Conservation (phyloP, 2,797 vertebrate species). For the Parauchenoglanis ngamensis region DNA sequence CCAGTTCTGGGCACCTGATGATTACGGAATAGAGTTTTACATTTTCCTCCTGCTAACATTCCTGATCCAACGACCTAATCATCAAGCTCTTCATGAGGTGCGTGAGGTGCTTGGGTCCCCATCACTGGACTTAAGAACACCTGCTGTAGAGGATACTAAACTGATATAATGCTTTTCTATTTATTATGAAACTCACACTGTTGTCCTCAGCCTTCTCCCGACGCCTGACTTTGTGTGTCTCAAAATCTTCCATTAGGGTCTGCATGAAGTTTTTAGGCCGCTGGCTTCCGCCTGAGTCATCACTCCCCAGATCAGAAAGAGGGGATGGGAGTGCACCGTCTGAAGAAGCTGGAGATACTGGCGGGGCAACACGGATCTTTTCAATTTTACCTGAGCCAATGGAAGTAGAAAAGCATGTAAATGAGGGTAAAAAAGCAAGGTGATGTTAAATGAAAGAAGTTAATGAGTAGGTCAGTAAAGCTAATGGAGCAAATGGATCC, state of each 20-base stretch:
- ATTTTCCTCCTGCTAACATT: not conserved
- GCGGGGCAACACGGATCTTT: conserved; percentile 83
- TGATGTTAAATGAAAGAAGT: conserved; percentile 21
- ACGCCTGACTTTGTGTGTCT: conserved; percentile 94
- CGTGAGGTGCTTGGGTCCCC: not conserved
- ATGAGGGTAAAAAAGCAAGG: conserved; percentile 22
- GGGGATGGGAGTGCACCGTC: conserved; percentile 76
- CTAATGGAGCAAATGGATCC: conserved; percentile 29
- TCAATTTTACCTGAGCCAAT: conserved; percentile 90
- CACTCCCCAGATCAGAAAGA: conserved; percentile 79
- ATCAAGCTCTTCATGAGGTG: not conserved
- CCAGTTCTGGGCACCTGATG: not conserved
- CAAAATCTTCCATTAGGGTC: conserved; percentile 96
- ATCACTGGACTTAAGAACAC: not conserved
- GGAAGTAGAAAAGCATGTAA: conserved; percentile 23
- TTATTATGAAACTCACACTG: conserved; percentile 81
- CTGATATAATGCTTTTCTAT: not conserved
- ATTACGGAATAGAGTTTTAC: not conserved
- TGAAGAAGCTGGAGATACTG: conserved; percentile 81
- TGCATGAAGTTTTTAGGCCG: conserved; percentile 96
- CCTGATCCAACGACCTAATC: not conserved
- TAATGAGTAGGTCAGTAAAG: conserved; percentile 21
- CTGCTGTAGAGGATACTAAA: conserved; percentile 16
- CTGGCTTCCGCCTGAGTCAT: conserved; percentile 85
- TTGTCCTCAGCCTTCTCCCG: conserved; percentile 91